phyloP scores from a whole-genome alignment of 2,113 vertebrate genomes.

The Aspiorhynchus laticeps region DNA sequence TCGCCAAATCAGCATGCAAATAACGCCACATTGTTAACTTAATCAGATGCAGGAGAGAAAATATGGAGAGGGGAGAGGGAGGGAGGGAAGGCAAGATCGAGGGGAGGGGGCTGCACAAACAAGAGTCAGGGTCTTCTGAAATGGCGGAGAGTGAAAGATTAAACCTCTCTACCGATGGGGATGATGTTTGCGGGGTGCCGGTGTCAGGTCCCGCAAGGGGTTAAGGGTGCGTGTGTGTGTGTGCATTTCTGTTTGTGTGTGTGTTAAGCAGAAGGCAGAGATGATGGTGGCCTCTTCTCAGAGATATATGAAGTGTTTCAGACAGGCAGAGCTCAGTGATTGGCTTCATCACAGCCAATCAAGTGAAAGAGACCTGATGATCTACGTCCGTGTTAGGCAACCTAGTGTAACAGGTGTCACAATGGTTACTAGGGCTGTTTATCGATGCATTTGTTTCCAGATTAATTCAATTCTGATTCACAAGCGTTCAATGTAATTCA shows the following conservation, averaged over 20 bases:
- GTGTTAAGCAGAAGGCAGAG: slow-evolving; percentile 34
- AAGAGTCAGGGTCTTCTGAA: slow-evolving; percentile 57
- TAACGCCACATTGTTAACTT: slow-evolving; percentile 99
- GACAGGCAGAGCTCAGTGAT: slow-evolving; percentile 22
- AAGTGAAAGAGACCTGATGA: slow-evolving; percentile 19
- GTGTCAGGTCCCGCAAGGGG: slow-evolving; percentile 48
- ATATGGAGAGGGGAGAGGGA: slow-evolving; percentile 86
- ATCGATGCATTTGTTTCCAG: not conserved
- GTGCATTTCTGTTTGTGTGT: not conserved
- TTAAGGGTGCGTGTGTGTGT: slow-evolving; percentile 43
- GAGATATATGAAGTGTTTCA: slow-evolving; percentile 56
- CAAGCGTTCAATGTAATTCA: not conserved
- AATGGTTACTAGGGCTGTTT: slow-evolving; percentile 10
- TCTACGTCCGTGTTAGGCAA: slow-evolving; percentile 1
- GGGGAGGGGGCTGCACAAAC: slow-evolving; percentile 64
- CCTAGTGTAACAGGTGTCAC: slow-evolving; percentile 8
- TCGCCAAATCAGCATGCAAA: slow-evolving; percentile 99
- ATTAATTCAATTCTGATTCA: not conserved
- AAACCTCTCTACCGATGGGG: slow-evolving; percentile 75
- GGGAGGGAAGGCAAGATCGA: slow-evolving; percentile 75
- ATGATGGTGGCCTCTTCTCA: slow-evolving; percentile 50
- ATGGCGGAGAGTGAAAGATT: slow-evolving; percentile 66
- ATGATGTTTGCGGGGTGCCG: slow-evolving; percentile 71
- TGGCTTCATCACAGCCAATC: slow-evolving; percentile 15
- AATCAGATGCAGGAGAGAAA: slow-evolving; percentile 99